Conservation (phyloP, 2,797 vertebrate genomes). For the Trematomus bernacchii region DNA sequence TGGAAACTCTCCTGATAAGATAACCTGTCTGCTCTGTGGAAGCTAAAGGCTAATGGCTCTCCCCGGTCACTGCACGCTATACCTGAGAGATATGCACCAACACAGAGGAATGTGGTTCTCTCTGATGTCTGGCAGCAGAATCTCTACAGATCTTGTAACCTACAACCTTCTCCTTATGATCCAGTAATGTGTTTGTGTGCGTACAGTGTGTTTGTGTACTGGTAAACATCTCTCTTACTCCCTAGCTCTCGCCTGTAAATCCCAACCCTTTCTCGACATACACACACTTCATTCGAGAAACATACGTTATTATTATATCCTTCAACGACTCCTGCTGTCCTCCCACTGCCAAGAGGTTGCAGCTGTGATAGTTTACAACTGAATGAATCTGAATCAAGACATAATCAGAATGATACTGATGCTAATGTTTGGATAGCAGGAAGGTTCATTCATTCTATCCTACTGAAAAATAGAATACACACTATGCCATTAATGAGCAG, state of each 20-base stretch:
- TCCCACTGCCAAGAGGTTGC: neutral
- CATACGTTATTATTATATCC: neutral
- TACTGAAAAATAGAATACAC: neutral
- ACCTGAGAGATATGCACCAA: conserved; percentile 48
- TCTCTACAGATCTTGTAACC: conserved; percentile 36
- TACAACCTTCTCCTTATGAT: conserved; percentile 12
- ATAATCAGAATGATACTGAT: neutral
- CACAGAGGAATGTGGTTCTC: conserved; percentile 43
- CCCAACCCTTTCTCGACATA: neutral
- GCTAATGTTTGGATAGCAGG: neutral
- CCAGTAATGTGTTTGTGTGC: conserved; percentile 13
- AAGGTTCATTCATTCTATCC: neutral
- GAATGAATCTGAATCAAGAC: neutral
- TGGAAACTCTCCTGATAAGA: conserved; percentile 62
- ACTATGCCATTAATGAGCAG: neutral
- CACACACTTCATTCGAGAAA: neutral
- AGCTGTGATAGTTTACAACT: neutral
- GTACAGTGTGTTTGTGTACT: conserved; percentile 1
- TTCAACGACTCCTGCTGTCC: neutral
- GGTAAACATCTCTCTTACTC: conserved; percentile 27
- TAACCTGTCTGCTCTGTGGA: conserved; percentile 51
- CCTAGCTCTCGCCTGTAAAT: neutral
- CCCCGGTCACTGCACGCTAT: conserved; percentile 47
- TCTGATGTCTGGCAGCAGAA: conserved; percentile 56
- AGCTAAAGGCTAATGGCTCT: conserved; percentile 61